Evolutionary conservation across 2,113 vertebrate genomes (phyloP).

Genomic region (Neofelis nebulosa): DNA sequence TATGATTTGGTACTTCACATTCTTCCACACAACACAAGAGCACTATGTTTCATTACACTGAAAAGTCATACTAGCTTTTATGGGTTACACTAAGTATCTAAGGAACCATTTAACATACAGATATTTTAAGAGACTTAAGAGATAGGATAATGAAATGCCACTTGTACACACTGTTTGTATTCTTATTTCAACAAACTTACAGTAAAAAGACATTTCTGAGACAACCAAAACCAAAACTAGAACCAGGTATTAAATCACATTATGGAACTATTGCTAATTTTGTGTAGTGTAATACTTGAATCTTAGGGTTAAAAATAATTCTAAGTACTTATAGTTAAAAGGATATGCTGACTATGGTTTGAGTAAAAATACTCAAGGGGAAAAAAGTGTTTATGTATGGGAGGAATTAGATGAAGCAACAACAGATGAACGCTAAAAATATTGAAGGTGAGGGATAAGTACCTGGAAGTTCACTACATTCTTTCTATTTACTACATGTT

Average conservation of each 20-base stretch:
- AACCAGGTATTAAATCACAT: not conserved
- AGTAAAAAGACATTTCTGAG: not conserved
- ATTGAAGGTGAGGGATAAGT: not conserved
- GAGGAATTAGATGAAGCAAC: not conserved
- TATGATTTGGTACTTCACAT: not conserved
- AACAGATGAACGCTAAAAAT: not conserved
- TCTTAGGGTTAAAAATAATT: conserved; percentile 21
- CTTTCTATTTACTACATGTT: not conserved
- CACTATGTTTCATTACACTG: not conserved
- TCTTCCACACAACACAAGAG: not conserved
- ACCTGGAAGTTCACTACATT: not conserved
- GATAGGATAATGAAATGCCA: conserved; percentile 17
- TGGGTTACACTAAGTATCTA: not conserved
- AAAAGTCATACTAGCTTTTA: not conserved
- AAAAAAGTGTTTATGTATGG: not conserved
- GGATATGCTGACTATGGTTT: not conserved
- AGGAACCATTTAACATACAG: conserved; percentile 21
- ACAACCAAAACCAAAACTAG: conserved; percentile 7
- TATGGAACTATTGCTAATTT: conserved; percentile 30
- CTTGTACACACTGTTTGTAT: not conserved
- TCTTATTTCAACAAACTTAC: not conserved
- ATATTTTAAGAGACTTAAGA: conserved; percentile 6
- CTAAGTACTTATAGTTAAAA: conserved; percentile 26
- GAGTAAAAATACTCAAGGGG: not conserved
- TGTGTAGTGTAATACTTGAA: not conserved